A percentile compares a stretch with the other conserved stretches of the same genome.
These are phyloP conservation scores for Agrochola macilenta DNA, from an alignment of 2,888 invertebrate genomes.

Conservation along the genomic window DNA sequence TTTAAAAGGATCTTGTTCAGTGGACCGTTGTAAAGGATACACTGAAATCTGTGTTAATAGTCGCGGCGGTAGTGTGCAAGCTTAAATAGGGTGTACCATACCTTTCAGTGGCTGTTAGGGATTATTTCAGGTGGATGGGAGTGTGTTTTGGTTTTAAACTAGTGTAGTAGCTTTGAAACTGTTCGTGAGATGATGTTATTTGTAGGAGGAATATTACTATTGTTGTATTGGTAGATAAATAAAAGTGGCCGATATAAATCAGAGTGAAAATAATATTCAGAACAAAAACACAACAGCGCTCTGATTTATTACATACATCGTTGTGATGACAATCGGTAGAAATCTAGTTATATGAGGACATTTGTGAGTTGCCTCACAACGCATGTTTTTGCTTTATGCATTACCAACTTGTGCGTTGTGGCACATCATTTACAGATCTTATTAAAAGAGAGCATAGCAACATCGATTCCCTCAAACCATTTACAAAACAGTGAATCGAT, in stretches of 20 bases:
- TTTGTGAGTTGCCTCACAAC: background rate
- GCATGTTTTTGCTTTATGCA: background rate
- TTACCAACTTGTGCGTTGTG: background rate
- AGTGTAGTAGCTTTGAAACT: background rate
- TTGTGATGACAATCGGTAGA: background rate
- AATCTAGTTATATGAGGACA: background rate
- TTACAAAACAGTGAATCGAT: constrained; percentile 23
- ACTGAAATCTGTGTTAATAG: constrained; percentile 61
- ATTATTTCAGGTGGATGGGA: constrained; percentile 40
- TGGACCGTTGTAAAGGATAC: constrained; percentile 52
- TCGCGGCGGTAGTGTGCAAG: constrained; percentile 15
- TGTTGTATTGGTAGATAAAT: background rate
- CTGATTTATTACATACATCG: background rate
- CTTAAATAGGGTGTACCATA: constrained; percentile 46
- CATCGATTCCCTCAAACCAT: constrained; percentile 3
- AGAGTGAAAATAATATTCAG: background rate
- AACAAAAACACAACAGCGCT: background rate
- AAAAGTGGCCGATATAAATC: background rate
- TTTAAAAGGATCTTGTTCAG: constrained; percentile 57
- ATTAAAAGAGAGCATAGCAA: background rate
- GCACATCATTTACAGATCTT: background rate
- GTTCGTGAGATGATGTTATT: background rate
- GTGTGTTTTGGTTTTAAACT: constrained; percentile 25
- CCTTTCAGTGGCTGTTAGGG: constrained; percentile 41
- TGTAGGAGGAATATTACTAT: background rate